These are phyloP conservation scores for Enteromius afrohamiltoni DNA, from an alignment of 2,797 vertebrate genomes.

Conservation along the genomic window DNA sequence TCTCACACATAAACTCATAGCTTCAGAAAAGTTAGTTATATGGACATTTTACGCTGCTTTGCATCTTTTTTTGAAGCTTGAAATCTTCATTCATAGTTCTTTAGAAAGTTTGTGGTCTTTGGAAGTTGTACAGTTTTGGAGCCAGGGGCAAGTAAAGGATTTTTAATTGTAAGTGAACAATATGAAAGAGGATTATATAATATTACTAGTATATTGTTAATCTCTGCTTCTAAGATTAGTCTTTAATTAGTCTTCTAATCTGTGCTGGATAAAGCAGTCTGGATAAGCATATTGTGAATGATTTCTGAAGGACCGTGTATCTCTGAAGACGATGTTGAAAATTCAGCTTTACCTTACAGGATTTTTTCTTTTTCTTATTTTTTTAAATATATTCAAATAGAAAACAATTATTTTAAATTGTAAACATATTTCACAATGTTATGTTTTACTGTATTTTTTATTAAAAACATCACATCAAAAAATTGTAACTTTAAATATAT, in stretches of 20 bases:
- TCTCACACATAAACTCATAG: neutral
- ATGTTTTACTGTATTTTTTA: neutral
- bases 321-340: neutral
- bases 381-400: neutral
- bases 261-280: neutral
- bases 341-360: neutral
- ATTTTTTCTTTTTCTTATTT: too few species aligned
- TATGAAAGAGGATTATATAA: neutral
- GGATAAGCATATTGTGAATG: neutral
- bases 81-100: neutral
- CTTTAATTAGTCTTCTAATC: slow-evolving; percentile 11
- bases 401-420: neutral
- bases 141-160: neutral
- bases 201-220: neutral
- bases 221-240: slow-evolving; percentile 5
- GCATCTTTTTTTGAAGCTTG: neutral
- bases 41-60: neutral
- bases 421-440: too few species aligned
- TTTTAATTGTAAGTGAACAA: neutral
- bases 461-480: neutral
- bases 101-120: neutral
- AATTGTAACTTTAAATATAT: too few species aligned
- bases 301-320: neutral
- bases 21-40: neutral
- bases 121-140: neutral